Evolutionary conservation across 2,888 invertebrate species (phyloP).

Genomic region (Pristionchus mayeri): DNA sequence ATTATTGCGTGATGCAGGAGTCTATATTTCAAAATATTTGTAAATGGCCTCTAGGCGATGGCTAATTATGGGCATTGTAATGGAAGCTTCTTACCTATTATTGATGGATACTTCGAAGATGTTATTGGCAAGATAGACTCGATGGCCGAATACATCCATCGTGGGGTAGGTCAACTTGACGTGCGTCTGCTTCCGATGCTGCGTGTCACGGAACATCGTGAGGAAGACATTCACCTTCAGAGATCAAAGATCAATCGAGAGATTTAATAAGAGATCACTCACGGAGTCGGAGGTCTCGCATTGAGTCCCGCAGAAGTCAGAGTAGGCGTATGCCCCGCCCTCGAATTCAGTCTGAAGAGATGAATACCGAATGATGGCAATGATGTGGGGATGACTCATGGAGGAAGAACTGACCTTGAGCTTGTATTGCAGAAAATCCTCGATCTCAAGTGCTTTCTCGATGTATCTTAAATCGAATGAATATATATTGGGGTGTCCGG

Average conservation of each 20-base stretch:
- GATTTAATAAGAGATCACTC: slow-evolving; percentile 47
- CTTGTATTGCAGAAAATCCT: slow-evolving; percentile 74
- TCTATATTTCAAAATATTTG: neutral
- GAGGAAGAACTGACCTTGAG: slow-evolving; percentile 57
- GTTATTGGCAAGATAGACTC: slow-evolving; percentile 75
- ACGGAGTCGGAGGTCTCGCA: slow-evolving; percentile 75
- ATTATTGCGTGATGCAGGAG: neutral
- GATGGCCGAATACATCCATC: slow-evolving; percentile 75
- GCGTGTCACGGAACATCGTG: slow-evolving; percentile 71
- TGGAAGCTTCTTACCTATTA: slow-evolving; percentile 60
- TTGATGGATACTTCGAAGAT: slow-evolving; percentile 73
- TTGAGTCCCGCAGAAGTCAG: slow-evolving; percentile 76
- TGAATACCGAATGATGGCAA: no score
- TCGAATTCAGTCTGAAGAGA: slow-evolving; percentile 62
- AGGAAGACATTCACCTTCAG: slow-evolving; percentile 70
- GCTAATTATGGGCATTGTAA: neutral
- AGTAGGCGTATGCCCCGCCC: slow-evolving; percentile 67
- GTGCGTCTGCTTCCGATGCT: slow-evolving; percentile 49
- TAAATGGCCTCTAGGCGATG: no score
- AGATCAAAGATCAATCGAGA: slow-evolving; percentile 31
- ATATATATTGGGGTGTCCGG: no score
- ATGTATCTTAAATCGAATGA: slow-evolving; percentile 63
- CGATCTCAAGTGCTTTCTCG: slow-evolving; percentile 74
- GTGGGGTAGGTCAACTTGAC: slow-evolving; percentile 73
- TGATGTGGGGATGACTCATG: no score